Conservation (phyloP, 2,888 invertebrate species). For the Tricholauxania praeusta region DNA sequence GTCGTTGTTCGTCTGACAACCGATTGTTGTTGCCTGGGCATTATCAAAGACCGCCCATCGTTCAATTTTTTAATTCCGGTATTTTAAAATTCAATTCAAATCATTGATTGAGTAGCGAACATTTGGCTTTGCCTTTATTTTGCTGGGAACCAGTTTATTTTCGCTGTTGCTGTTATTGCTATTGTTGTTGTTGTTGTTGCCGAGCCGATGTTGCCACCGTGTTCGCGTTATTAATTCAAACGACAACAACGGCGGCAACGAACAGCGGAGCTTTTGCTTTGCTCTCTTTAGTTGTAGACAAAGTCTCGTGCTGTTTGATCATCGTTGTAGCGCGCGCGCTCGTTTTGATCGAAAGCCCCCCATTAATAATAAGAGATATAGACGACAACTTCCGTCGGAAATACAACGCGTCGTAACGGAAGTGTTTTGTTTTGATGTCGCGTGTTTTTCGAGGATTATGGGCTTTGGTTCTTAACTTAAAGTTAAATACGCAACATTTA, state of each 20-base stretch:
- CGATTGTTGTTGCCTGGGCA: neutral
- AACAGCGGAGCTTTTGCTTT: conserved; percentile 50
- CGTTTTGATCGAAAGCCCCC: conserved; percentile 41
- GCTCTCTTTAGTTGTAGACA: conserved; percentile 62
- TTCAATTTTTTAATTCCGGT: conserved; percentile 5
- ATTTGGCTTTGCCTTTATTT: too few relatives aligned
- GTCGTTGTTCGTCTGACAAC: too few relatives aligned
- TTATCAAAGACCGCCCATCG: conserved; percentile 43
- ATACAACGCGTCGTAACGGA: conserved; percentile 28
- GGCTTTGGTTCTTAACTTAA: neutral
- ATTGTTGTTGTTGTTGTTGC: conserved; percentile 49
- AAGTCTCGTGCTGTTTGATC: conserved; percentile 65
- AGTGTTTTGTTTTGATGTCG: neutral
- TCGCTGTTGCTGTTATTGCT: conserved; percentile 48
- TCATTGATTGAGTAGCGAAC: neutral
- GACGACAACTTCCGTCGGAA: conserved; percentile 54
- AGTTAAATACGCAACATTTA: neutral
- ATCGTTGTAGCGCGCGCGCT: conserved; percentile 39
- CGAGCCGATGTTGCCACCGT: conserved; percentile 39
- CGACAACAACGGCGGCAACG: conserved; percentile 28
- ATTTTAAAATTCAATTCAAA: conserved; percentile 21
- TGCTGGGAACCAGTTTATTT: conserved; percentile 55
- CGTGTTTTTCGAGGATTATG: neutral
- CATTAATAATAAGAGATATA: conserved; percentile 36
- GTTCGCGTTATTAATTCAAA: conserved; percentile 63